Percentiles rank a stretch among this genome's conserved stretches.
Conservation (phyloP, 1,140 invertebrate genomes). For the Leptinotarsa undecemlineata region DNA sequence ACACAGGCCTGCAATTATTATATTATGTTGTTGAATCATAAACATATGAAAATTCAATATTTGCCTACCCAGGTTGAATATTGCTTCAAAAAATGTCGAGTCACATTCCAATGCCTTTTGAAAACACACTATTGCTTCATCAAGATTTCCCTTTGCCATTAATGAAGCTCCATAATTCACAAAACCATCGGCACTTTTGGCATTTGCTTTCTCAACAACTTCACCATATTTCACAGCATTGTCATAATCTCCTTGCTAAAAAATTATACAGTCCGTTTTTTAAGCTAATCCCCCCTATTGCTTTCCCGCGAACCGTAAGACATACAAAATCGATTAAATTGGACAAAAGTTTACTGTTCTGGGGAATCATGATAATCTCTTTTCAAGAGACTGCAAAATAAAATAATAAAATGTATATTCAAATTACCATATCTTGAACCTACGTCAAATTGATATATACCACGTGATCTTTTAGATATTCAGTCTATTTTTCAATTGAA, state of each 20-base stretch:
- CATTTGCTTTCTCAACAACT: slow-evolving; percentile 67
- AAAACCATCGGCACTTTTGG: slow-evolving; percentile 65
- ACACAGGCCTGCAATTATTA: slow-evolving; percentile 63
- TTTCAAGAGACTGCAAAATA: too few relatives aligned
- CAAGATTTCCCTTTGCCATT: slow-evolving; percentile 71
- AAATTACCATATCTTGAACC: too few relatives aligned
- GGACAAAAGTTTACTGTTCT: too few relatives aligned
- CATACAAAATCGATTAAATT: too few relatives aligned
- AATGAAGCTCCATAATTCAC: slow-evolving; percentile 90
- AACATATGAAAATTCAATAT: too few relatives aligned
- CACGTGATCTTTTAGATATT: too few relatives aligned
- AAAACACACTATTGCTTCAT: slow-evolving; percentile 77
- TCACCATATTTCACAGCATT: slow-evolving; percentile 82
- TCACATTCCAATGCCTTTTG: slow-evolving; percentile 80
- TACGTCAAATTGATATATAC: too few relatives aligned
- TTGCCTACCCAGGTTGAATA: slow-evolving; percentile 82
- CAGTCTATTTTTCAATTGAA: too few relatives aligned
- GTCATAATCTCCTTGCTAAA: slow-evolving; percentile 80
- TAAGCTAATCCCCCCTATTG: too few relatives aligned
- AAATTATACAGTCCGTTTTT: background rate
- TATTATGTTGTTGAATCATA: background rate
- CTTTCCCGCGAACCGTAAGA: too few relatives aligned
- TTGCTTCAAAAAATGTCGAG: slow-evolving; percentile 82
- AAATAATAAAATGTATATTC: too few relatives aligned
- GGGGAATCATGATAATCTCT: too few relatives aligned